Base-by-base conservation (phyloP, 2,888 invertebrate genomes). In the Volucella zonaria region DNA sequence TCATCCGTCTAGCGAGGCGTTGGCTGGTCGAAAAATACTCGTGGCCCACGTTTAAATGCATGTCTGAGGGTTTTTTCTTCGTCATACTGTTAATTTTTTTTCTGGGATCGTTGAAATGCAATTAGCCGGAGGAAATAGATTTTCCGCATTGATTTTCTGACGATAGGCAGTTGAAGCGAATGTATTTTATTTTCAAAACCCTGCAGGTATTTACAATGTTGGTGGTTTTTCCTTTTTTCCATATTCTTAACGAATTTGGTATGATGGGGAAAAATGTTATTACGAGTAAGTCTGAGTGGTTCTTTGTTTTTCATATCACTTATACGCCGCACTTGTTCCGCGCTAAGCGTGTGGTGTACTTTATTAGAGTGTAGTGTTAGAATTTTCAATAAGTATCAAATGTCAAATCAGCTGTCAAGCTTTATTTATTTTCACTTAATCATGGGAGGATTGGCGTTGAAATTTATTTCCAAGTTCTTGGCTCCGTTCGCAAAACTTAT, bases 111-210 rank as follows among this genome's bases (percentile, higher is more conserved):
- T 87, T 86, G 85, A 87, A 87, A 87, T 80, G 67, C 77, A 86
- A 87, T 87, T 87, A 87, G 87, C 87, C 82, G 52, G 67, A 80
- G 82, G 87, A 15, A 49, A 81, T 87, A 64, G 56, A 87, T 87
- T 87, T 86, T 67, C 76, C 82, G 87, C 80, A 74, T 64, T 75
- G 85, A 82, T 87, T 86, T 81, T 59, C 51, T 45, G 38, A 40
- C 40, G 8, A 43, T 40, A 58, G 58, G 58, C n/a, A 56, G 15
- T 43, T 43, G 14, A 43, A 40, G 3, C 31, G 31, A 31, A 51
- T 42, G 23, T 56, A 15, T 6, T 31, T 31, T n/a, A 14, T 14
- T 31, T 31, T 9, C 18, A 18, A 42, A 8, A 49, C 8, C 49
- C 14, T 49, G 14, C n/a, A 56, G 38, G 8, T 56, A 31, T n/a